These are phyloP conservation scores for Clivina fossor DNA, from an alignment of 2,888 invertebrate species.

Conservation along the genomic window DNA sequence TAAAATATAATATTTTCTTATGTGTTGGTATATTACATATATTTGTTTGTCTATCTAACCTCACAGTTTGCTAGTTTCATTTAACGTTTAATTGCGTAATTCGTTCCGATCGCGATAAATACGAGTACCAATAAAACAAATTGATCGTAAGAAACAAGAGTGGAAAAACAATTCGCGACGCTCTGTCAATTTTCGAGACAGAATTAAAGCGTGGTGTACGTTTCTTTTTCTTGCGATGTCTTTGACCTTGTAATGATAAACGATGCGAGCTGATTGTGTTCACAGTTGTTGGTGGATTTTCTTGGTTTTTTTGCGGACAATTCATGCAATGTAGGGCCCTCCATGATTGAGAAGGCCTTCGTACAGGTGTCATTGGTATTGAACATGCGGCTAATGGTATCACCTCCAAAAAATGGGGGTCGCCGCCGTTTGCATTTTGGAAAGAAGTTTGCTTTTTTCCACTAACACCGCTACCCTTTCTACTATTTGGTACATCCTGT, in stretches of 20 bases:
- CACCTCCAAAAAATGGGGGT: slow-evolving; percentile 58
- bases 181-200: slow-evolving; percentile 78
- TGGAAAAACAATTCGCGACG: slow-evolving; percentile 75
- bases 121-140: slow-evolving; percentile 77
- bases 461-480: slow-evolving; percentile 31
- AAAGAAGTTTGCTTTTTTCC: slow-evolving; percentile 33
- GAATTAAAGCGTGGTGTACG: slow-evolving; percentile 71
- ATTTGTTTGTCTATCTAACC: slow-evolving; percentile 22
- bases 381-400: slow-evolving; percentile 64
- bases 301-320: slow-evolving; percentile 37
- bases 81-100: slow-evolving; percentile 50
- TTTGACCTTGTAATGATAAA: slow-evolving; percentile 42
- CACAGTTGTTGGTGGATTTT: slow-evolving; percentile 36
- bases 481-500: slow-evolving; percentile 31
- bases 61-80: slow-evolving; percentile 30
- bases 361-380: slow-evolving; percentile 52
- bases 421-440: slow-evolving; percentile 38
- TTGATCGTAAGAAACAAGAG: slow-evolving; percentile 74
- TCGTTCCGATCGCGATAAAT: slow-evolving; percentile 64
- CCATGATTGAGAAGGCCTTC: slow-evolving; percentile 52
- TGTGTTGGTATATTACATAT: slow-evolving; percentile 16
- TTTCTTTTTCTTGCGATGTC: slow-evolving; percentile 50
- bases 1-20: slow-evolving; percentile 30
- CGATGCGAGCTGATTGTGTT: slow-evolving; percentile 43
- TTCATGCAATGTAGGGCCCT: slow-evolving; percentile 49